Evolutionary conservation across 37 sponge, comb jelly and placozoan genomes (phyloP).

Genomic region (Eunapius fragilis): DNA sequence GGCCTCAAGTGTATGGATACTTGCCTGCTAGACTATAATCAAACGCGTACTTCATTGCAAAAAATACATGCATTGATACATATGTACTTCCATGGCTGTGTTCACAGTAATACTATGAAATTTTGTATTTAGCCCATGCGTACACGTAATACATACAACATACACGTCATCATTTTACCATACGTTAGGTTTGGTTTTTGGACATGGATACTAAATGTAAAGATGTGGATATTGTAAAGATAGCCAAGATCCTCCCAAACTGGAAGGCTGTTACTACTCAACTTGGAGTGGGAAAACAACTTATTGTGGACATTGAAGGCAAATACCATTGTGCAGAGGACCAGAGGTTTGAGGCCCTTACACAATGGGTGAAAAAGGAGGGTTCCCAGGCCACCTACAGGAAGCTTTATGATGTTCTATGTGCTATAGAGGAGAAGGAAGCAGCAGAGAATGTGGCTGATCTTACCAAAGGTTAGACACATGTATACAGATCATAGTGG

Average conservation of each 20-base stretch:
- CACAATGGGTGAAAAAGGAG: not conserved
- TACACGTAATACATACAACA: too few relatives aligned
- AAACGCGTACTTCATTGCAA: too few relatives aligned
- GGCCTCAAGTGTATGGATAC: too few relatives aligned
- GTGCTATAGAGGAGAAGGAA: not conserved
- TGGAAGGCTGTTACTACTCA: not conserved
- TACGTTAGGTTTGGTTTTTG: not conserved
- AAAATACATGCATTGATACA: too few relatives aligned
- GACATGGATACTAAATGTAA: not conserved
- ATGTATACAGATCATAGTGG: too few relatives aligned
- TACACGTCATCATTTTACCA: not conserved
- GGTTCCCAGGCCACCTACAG: not conserved
- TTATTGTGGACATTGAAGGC: not conserved
- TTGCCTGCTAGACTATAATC: too few relatives aligned
- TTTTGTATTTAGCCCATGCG: too few relatives aligned
- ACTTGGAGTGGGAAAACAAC: not conserved
- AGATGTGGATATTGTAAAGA: not conserved
- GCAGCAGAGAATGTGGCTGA: not conserved
- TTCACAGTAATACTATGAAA: too few relatives aligned
- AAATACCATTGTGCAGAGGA: not conserved
- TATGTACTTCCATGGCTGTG: too few relatives aligned
- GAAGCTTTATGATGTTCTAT: not conserved
- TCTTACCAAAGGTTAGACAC: too few relatives aligned
- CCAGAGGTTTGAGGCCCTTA: not conserved
- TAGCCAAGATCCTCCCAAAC: not conserved